Evolutionary conservation across 1,140 invertebrate genomes (phyloP), one percentile per base, ranked within the genome.

Genomic region (Lutraria rhynchaena): DNA sequence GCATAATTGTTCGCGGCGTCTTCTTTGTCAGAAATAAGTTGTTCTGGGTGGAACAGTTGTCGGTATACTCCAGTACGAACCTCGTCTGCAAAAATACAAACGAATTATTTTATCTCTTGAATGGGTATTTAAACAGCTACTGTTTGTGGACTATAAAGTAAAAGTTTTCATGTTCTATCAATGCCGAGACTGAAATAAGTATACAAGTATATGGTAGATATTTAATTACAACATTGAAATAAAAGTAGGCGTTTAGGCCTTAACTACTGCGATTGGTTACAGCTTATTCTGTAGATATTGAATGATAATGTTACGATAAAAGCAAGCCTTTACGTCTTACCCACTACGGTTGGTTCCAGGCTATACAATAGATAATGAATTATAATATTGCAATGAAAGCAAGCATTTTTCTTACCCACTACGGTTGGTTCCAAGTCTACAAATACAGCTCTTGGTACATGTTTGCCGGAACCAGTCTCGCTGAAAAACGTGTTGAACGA

Each of bases 401-500:
- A 24, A 22, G 11, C 0, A 46, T 17, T 27, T 44, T 29, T 55
- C 87, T 71, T 58, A 92, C 93, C 93, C 70, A 97, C 95, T 3
- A 96, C 95, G 9, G 95, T 96, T 33, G 96, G 96, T 78, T 96
- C 96, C 80, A 96, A 92, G 87, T 97, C 96, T 15, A 96, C 93
- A 93, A 96, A 95, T n/a, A n/a, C n/a, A n/a, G n/a, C n/a, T n/a
- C n/a, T n/a, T n/a, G n/a, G n/a, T n/a, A n/a, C n/a, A n/a, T n/a
- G n/a, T n/a, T n/a, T n/a, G n/a, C n/a, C n/a, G n/a, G n/a, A n/a
- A n/a, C n/a, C n/a, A n/a, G n/a, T n/a, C n/a, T n/a, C n/a, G n/a
- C n/a, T n/a, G n/a, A n/a, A n/a, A n/a, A n/a, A n/a, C n/a, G n/a
- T n/a, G 65, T 96, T 96, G 92, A 97, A 97, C 19, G 95, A 96